Percentiles rank a stretch among this genome's conserved stretches.
Evolutionary conservation across 2,113 vertebrate species (phyloP).

Genomic region (Micromys minutus): DNA sequence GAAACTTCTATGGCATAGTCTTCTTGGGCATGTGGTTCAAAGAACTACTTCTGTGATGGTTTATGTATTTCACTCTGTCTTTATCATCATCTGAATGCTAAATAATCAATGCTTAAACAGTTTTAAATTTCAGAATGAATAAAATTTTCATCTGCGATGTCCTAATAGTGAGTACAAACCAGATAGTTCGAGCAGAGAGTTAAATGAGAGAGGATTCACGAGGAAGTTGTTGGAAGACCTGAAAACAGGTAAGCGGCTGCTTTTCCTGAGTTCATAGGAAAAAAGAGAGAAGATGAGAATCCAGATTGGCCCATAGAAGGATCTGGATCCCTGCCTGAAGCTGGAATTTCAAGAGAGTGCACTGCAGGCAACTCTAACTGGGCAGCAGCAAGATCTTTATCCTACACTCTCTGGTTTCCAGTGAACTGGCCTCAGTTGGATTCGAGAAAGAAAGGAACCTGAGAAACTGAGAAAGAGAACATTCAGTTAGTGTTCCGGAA

Average conservation of each 20-base stretch:
- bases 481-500: neutral
- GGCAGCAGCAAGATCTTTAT: neutral
- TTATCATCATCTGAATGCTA: neutral
- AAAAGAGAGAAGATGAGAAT: neutral
- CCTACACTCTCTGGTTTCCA: neutral
- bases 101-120: neutral
- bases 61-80: neutral
- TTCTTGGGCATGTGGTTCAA: neutral
- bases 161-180: neutral
- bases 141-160: neutral
- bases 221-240: neutral
- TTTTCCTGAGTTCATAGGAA: neutral
- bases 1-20: neutral
- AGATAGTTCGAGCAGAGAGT: neutral
- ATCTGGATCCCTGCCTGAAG: neutral
- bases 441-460: neutral
- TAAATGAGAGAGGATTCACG: neutral
- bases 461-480: neutral
- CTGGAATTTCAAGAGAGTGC: too few relatives aligned
- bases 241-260: neutral
- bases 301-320: neutral
- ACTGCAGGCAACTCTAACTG: neutral
- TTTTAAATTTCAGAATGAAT: neutral
- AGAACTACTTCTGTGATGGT: neutral
- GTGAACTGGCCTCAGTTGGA: neutral